Conservation (phyloP, 2,888 invertebrate genomes). For the Torymus tubicola region DNA sequence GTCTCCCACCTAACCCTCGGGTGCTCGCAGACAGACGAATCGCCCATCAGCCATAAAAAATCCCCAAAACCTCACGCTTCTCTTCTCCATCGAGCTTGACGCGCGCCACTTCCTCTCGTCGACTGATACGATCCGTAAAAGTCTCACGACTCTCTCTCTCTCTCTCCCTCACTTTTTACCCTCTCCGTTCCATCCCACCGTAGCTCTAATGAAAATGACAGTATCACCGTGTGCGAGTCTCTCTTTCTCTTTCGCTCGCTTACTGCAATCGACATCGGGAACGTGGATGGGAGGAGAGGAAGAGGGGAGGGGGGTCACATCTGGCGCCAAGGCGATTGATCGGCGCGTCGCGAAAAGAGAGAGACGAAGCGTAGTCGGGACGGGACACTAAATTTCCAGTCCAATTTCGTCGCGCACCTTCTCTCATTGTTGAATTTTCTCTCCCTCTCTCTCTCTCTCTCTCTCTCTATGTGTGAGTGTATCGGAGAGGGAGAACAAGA, state of each 20-base stretch:
- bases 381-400: conserved; percentile 74
- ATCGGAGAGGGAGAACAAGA: too few relatives aligned
- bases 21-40: too few relatives aligned
- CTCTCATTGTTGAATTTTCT: not conserved
- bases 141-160: too few relatives aligned
- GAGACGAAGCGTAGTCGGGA: conserved; percentile 51
- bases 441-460: too few relatives aligned
- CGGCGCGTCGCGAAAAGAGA: conserved; percentile 63
- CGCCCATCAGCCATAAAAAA: too few relatives aligned
- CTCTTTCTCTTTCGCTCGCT: conserved; percentile 18
- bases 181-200: too few relatives aligned
- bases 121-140: too few relatives aligned
- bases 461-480: too few relatives aligned
- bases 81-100: conserved; percentile 5
- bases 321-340: conserved; percentile 41
- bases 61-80: too few relatives aligned
- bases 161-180: too few relatives aligned
- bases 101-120: not conserved
- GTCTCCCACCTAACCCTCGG: too few relatives aligned
- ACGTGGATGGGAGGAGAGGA: not conserved
- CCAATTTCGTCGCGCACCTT: conserved; percentile 69
- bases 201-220: too few relatives aligned
- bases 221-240: conserved; percentile 13
- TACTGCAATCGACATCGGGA: conserved; percentile 14
- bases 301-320: not conserved